Evolutionary conservation across 2,113 vertebrate species (phyloP).

Genomic region (Setophaga kirtlandii): DNA sequence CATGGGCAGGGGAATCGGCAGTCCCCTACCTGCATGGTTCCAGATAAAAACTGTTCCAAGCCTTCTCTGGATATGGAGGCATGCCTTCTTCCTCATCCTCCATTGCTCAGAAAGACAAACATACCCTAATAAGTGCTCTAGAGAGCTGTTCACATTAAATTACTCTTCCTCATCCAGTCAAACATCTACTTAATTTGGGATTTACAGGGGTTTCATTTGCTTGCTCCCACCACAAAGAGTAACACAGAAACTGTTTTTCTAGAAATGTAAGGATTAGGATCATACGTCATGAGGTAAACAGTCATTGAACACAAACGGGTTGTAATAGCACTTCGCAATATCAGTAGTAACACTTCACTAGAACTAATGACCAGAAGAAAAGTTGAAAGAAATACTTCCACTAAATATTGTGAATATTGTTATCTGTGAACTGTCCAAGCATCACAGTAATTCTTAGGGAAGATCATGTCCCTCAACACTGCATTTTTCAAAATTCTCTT

Average conservation of each 20-base stretch:
- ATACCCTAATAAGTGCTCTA: neutral
- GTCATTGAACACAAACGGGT: neutral
- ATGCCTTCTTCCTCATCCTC: neutral
- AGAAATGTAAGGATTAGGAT: neutral
- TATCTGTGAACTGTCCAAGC: slow-evolving; percentile 24
- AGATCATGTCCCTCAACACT: neutral
- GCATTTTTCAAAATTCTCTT: neutral
- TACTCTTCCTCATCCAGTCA: neutral
- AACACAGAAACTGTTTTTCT: slow-evolving; percentile 19
- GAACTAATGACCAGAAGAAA: neutral
- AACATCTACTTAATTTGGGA: neutral
- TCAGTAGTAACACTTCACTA: slow-evolving; percentile 39
- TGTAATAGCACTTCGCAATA: neutral
- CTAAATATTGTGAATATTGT: slow-evolving; percentile 17
- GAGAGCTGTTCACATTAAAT: neutral
- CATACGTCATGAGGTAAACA: neutral
- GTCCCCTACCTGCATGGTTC: neutral
- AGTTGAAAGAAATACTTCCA: slow-evolving; percentile 38
- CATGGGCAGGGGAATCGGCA: neutral
- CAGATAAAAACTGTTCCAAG: neutral
- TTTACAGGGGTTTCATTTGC: neutral
- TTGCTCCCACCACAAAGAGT: neutral
- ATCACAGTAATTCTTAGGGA: neutral
- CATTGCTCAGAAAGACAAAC: neutral
- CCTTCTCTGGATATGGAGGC: neutral